Evolutionary conservation across 1,140 invertebrate genomes (phyloP).

Genomic region (Heliconius eleuchia): DNA sequence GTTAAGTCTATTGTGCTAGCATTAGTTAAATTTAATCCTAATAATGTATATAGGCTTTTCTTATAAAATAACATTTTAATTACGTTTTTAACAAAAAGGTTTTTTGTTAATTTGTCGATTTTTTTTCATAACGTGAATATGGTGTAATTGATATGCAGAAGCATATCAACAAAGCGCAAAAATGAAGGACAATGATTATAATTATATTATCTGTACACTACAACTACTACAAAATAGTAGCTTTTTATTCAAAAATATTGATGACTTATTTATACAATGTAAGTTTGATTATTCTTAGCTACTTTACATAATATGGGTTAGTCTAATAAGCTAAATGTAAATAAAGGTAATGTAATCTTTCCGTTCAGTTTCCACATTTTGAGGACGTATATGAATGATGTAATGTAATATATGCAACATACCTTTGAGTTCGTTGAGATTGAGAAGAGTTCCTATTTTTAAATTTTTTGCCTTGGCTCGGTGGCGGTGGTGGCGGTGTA

Average conservation of each 20-base stretch:
- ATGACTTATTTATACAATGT: not conserved
- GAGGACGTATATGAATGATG: not conserved
- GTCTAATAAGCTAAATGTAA: not conserved
- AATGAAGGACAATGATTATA: too few relatives aligned
- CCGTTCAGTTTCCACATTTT: conserved; percentile 18
- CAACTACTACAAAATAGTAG: too few relatives aligned
- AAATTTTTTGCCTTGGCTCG: conserved; percentile 72
- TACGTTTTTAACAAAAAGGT: too few relatives aligned
- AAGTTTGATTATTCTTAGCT: not conserved
- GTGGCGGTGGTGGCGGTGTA: conserved; percentile 55
- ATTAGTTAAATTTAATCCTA: not conserved
- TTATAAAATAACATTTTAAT: not conserved
- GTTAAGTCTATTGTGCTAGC: not conserved
- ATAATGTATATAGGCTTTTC: not conserved
- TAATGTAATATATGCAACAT: conserved; percentile 28
- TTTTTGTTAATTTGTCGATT: too few relatives aligned
- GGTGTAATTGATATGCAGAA: too few relatives aligned
- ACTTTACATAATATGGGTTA: not conserved
- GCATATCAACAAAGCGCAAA: too few relatives aligned
- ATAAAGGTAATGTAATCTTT: conserved; percentile 9
- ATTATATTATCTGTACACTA: too few relatives aligned
- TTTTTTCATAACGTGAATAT: too few relatives aligned
- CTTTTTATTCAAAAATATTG: not conserved
- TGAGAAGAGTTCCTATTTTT: conserved; percentile 71
- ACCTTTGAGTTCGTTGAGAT: conserved; percentile 68